Base-by-base conservation (phyloP, 2,113 vertebrate genomes). In the Astatotilapia flaviijosephi region DNA sequence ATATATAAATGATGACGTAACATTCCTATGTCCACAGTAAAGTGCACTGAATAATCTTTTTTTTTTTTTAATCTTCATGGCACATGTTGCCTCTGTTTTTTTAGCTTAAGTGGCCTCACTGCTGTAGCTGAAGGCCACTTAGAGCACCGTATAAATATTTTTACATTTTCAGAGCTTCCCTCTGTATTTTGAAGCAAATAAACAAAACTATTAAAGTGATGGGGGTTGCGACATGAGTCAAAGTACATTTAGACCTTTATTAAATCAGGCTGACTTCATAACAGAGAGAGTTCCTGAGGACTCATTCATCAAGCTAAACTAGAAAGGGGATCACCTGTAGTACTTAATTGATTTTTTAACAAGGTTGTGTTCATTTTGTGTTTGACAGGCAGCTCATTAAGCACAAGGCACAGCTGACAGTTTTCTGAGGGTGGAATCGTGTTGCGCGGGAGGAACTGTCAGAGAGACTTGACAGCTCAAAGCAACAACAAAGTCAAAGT, bases 291-390 rank as follows among this genome's bases (percentile, higher is more conserved):
- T 65, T 53, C 40, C 45, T 0, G 42, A 42, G 31, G 15, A 70
- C 33, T 73, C 11, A 83, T 83, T 58, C 11, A 60, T 56, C 42
- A 17, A 37, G 31, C 10, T 55, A 35, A 51, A 65, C 4, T 19
- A 70, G 73, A 65, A 55, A 62, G 86, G 56, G 49, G 53, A 83
- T 60, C n/a, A 62, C 73, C 55, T 89, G 58, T 42, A 45, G 23
- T 73, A 80, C 42, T 81, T 86, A 82, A 93, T 85, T 86, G 91
- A 85, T 47, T 81, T 88, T 58, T 82, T 80, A 79, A 86, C 75
- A 70, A 90, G 79, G 51, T 55, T 47, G 37, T 82, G 62, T 81
- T 88, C 73, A 86, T 87, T 88, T 68, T 49, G 81, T 10, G 51
- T 19, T 53, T 89, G 79, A 83, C 92, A 55, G 87, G 60, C 65